Evolutionary conservation across 2,888 invertebrate genomes (phyloP).

Genomic region (Apamea crenata): DNA sequence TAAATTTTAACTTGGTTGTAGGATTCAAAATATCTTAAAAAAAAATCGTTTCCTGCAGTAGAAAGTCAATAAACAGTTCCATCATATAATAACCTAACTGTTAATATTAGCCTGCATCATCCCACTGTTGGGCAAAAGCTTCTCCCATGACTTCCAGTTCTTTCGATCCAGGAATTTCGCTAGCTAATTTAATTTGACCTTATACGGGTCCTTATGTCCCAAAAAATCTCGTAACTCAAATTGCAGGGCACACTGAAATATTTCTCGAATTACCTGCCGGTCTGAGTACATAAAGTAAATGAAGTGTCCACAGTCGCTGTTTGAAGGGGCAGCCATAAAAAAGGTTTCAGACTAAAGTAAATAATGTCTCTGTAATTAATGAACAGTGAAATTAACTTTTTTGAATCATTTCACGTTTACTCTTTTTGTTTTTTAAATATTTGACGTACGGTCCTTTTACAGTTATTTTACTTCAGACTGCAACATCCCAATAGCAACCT

Average conservation of each 20-base stretch:
- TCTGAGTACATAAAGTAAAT: slow-evolving; percentile 59
- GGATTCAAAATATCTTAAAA: not conserved
- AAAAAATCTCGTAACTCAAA: slow-evolving; percentile 24
- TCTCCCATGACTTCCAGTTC: no score
- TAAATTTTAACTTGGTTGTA: not conserved
- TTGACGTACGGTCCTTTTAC: not conserved
- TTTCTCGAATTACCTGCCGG: slow-evolving; percentile 39
- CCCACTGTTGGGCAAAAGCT: no score
- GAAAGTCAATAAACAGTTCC: not conserved
- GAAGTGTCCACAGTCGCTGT: slow-evolving; percentile 55
- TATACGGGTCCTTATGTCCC: not conserved
- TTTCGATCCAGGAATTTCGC: not conserved
- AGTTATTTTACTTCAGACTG: not conserved
- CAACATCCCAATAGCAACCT: not conserved
- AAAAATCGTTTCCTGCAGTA: not conserved
- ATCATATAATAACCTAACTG: not conserved
- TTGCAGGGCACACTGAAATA: slow-evolving; percentile 29
- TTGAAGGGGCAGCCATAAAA: slow-evolving; percentile 60
- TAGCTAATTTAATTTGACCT: not conserved
- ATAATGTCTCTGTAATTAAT: slow-evolving; percentile 63
- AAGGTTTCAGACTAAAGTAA: slow-evolving; percentile 60
- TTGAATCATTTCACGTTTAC: slow-evolving; percentile 49
- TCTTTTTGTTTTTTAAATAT: slow-evolving; percentile 30
- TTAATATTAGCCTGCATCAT: no score
- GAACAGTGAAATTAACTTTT: slow-evolving; percentile 56